Conservation (phyloP, 1,140 invertebrate genomes). For the Caenorhabditis remanei region DNA sequence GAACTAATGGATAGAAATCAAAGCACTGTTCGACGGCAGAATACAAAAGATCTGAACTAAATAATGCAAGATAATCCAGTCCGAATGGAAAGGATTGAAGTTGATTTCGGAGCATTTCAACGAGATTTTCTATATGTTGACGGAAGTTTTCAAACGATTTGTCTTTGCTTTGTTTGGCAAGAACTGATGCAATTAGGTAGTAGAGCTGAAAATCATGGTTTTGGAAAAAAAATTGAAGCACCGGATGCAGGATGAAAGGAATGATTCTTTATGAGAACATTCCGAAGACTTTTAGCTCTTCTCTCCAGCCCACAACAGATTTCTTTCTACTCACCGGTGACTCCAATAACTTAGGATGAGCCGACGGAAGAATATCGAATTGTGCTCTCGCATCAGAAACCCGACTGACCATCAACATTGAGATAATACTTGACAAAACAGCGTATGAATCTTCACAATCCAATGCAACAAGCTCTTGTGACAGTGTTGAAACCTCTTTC, state of each 20-base stretch:
- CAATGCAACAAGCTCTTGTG: conserved; percentile 15
- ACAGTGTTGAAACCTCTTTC: conserved; percentile 5
- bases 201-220: conserved; percentile 21
- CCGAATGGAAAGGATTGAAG: conserved; percentile 83
- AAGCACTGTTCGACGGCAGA: conserved; percentile 28
- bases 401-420: conserved; percentile 44
- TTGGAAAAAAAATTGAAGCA: no score
- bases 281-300: no score
- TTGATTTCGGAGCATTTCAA: conserved; percentile 40
- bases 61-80: conserved; percentile 83
- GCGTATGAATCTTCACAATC: conserved; percentile 49
- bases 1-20: conserved; percentile 17
- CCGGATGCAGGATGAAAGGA: no score
- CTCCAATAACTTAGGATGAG: conserved; percentile 33
- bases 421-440: background rate
- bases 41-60: conserved; percentile 89
- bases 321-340: background rate
- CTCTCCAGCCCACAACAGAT: background rate
- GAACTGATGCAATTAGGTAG: conserved; percentile 49
- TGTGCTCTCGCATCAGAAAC: conserved; percentile 39
- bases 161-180: conserved; percentile 69
- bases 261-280: no score
- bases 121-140: conserved; percentile 43
- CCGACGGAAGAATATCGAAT: conserved; percentile 47
- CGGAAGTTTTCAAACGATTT: conserved; percentile 53